Evolutionary conservation across 2,888 invertebrate species (phyloP), one percentile per base, ranked within the genome.

Genomic region (Nesidiocoris tenuis): DNA sequence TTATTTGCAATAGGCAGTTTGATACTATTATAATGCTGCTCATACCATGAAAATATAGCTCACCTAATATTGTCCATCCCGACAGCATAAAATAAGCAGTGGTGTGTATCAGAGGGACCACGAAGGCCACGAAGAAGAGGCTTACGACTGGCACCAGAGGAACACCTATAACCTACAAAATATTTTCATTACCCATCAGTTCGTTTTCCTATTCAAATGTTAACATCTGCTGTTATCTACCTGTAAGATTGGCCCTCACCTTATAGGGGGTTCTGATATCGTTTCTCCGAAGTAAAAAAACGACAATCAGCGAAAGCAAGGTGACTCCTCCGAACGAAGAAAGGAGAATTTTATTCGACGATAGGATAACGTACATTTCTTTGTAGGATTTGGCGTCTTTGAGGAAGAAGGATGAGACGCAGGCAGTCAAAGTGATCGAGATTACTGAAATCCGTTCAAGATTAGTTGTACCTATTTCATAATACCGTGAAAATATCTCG

Each of bases 151-250:
- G 68, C 1, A 24, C 16, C 19, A 70, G 17, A 5, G 68, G 68
- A 1, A 59, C 57, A 23, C 68, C 68, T 23, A 55, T 57, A 23
- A 70, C 57, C 68, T 70, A 22, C 21, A 70, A 70, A 39, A 19
- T 3, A 22, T 5, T n/a, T n/a, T n/a, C n/a, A n/a, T n/a, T n/a
- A n/a, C n/a, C n/a, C n/a, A n/a, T n/a, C n/a, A n/a, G n/a, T n/a
- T n/a, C n/a, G n/a, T n/a, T n/a, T n/a, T n/a, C n/a, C n/a, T n/a
- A n/a, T n/a, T n/a, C n/a, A n/a, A n/a, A n/a, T n/a, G n/a, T n/a
- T n/a, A n/a, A n/a, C n/a, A n/a, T n/a, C n/a, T n/a, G n/a, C n/a
- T n/a, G n/a, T n/a, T n/a, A n/a, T n/a, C n/a, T n/a, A n/a, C n/a
- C n/a, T n/a, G 19, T 17, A 59, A 59, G 19, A 59, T 59, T n/a